Percentiles rank a stretch among this genome's conserved stretches.
These are phyloP conservation scores for Pomatorhinus ruficollis DNA, from an alignment of 2,113 vertebrate genomes.

Conservation along the genomic window DNA sequence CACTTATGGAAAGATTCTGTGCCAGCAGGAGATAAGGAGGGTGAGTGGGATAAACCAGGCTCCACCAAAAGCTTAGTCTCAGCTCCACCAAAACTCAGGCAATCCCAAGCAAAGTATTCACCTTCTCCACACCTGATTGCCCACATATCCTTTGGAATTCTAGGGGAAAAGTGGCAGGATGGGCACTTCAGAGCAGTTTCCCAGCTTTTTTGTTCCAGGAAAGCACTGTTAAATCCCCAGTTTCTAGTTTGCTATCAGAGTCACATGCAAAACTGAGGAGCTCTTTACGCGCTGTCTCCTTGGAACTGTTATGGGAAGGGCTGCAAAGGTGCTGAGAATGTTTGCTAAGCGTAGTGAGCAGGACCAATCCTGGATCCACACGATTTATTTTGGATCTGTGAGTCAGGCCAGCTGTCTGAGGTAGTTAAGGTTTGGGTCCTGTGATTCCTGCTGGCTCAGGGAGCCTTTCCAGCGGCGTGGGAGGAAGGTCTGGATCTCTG, in stretches of 20 bases:
- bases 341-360: not conserved
- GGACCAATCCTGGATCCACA: not conserved
- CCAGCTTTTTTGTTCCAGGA: not conserved
- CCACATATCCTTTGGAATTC: not conserved
- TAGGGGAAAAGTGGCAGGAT: not conserved
- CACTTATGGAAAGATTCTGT: rapidly evolving
- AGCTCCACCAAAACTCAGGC: not conserved
- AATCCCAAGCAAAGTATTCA: not conserved
- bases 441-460: not conserved
- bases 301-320: not conserved
- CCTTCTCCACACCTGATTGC: not conserved
- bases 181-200: not conserved
- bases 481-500: not conserved
- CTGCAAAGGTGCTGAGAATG: not conserved
- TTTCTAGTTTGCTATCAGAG: not conserved
- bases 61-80: not conserved
- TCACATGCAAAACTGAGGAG: not conserved
- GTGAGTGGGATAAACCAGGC: not conserved
- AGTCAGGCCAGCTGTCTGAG: not conserved
- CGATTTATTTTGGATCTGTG: not conserved
- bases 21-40: not conserved
- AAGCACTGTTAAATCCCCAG: not conserved
- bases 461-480: not conserved
- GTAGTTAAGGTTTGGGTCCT: not conserved
- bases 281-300: not conserved